These are phyloP conservation scores for Phoebastria nigripes DNA, from an alignment of 2,797 vertebrate genomes.

Conservation along the genomic window DNA sequence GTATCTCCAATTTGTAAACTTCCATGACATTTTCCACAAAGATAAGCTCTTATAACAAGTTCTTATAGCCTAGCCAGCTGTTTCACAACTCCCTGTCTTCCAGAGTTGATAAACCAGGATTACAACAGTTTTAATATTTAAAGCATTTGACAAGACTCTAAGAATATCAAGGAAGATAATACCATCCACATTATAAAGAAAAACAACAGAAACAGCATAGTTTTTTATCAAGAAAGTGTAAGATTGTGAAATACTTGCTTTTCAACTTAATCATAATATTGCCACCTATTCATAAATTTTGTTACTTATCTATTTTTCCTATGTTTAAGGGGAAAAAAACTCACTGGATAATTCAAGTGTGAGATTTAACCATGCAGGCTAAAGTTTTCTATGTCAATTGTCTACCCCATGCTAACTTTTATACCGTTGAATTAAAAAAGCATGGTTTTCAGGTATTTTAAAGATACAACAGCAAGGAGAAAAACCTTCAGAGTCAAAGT, in stretches of 20 bases:
- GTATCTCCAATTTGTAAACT: background rate
- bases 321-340: fast-evolving
- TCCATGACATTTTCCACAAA: background rate
- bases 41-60: background rate
- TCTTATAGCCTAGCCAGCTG: background rate
- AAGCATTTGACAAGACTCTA: background rate
- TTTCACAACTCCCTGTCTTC: background rate
- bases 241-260: background rate
- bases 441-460: background rate
- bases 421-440: background rate
- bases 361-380: background rate
- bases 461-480: background rate
- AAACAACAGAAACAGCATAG: background rate
- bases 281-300: background rate
- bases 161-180: background rate
- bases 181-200: background rate
- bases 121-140: background rate
- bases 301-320: background rate
- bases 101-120: background rate
- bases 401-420: background rate
- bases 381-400: background rate
- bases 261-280: background rate
- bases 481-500: background rate
- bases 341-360: background rate
- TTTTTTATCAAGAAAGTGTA: background rate